Base-by-base conservation (phyloP, 2,888 invertebrate species). In the Calliopum simillimum region DNA sequence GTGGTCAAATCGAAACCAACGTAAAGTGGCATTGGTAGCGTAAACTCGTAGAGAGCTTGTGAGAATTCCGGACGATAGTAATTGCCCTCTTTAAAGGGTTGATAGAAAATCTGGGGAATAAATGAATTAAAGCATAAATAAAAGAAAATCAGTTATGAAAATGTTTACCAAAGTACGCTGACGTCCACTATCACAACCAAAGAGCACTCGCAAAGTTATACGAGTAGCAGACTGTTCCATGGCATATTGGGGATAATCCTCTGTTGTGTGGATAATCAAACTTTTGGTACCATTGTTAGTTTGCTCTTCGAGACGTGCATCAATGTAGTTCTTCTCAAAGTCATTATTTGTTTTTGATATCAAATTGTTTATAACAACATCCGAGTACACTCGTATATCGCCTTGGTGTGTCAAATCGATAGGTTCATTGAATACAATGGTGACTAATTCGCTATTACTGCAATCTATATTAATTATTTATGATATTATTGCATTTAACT, bases 1-100 rank as follows among this genome's bases (percentile, higher is more conserved):
- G 69, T 65, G 49, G 79, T 76, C 19, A 80, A 72, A 51, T 80
- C 79, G 16, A 78, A 76, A 16, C 78, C 77, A 43, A 72, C 73
- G 63, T 77, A 79, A 44, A 81, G 73, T 51, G 81, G 81, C 43
- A 79, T 77, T 16, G 78, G 78, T 58, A 81, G 59, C 13, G 70
- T 25, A 33, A 80, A 56, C 21, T 75, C 76, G 69, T 81, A 81
- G 4, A n/a, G 4, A 3, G 70, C 19, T 55, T 78, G 23, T 2
- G 78, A 70, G 70, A 81, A 80, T 62, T 68, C 16, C 3, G 81
- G 81, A 3, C 69, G 63, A 73, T 69, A 79, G 33, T 78, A 76
- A 62, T 80, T 80, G 41, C 69, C 76, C 33, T 74, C 70, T 58
- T 76, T 73, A 0, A 81, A 51, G 8, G 75, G 73, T 70, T 78